Conservation (phyloP, 1,140 invertebrate species). For the Leptestheria dahalacensis region DNA sequence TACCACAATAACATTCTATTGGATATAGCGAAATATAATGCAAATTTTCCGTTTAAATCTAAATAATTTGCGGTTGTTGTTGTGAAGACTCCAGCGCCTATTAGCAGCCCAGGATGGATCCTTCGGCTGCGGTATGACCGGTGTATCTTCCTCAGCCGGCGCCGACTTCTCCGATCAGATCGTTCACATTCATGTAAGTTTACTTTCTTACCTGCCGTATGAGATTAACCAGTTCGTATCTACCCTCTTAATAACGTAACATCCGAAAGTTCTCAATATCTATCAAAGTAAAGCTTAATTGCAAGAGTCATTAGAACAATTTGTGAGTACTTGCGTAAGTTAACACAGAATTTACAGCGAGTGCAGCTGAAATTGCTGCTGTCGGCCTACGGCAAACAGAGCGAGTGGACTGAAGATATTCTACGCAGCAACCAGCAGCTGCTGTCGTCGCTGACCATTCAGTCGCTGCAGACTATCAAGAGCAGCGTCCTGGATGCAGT, state of each 20-base stretch:
- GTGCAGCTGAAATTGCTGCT: slow-evolving; percentile 3
- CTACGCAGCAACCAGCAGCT: not conserved
- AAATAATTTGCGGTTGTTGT: too few species aligned
- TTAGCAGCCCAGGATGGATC: not conserved
- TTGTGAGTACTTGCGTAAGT: too few species aligned
- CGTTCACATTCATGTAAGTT: slow-evolving; percentile 6
- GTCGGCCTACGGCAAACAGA: not conserved
- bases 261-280: too few species aligned
- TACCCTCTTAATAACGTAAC: too few species aligned
- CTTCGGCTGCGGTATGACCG: slow-evolving; percentile 6
- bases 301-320: too few species aligned
- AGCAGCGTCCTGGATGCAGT: not conserved
- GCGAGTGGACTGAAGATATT: slow-evolving; percentile 2
- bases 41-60: not conserved
- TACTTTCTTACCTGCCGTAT: too few species aligned
- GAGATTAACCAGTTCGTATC: too few species aligned
- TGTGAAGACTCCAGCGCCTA: not conserved
- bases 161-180: slow-evolving; percentile 2
- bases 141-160: not conserved
- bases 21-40: too few species aligned
- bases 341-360: not conserved
- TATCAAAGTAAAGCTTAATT: too few species aligned
- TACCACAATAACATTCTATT: too few species aligned
- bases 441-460: not conserved
- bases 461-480: slow-evolving; percentile 1